phyloP scores from a whole-genome alignment of 2,113 vertebrate genomes.

The Otocyon megalotis region DNA sequence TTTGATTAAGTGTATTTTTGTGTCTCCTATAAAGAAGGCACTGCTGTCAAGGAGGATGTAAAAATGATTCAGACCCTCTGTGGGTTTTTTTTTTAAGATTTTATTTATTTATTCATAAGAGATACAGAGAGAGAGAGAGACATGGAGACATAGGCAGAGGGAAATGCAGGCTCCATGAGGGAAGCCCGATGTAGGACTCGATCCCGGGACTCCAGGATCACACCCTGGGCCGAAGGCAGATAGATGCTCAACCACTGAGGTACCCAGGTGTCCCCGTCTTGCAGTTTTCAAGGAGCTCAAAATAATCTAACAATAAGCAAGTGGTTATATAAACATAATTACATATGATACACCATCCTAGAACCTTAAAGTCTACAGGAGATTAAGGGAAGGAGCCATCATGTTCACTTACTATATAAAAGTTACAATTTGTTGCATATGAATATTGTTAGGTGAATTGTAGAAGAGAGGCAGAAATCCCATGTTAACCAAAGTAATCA shows the following conservation, averaged over 20 bases:
- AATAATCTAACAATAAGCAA: slow-evolving; percentile 27
- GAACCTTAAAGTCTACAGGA: not conserved
- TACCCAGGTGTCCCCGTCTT: no score
- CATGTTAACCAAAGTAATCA: not conserved
- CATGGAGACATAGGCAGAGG: no score
- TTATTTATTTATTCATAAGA: no score
- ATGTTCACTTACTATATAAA: not conserved
- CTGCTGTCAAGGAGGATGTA: not conserved
- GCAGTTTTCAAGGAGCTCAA: not conserved
- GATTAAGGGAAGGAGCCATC: not conserved
- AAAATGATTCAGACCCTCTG: slow-evolving; percentile 24
- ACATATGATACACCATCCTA: not conserved
- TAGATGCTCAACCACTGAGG: no score
- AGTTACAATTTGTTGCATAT: not conserved
- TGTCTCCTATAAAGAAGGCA: not conserved
- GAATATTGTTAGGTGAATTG: not conserved
- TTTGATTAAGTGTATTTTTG: not conserved
- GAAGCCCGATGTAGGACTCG: no score
- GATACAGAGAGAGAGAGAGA: no score
- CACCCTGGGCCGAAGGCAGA: no score
- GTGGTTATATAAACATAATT: not conserved
- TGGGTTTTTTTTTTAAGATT: no score
- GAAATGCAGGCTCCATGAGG: no score
- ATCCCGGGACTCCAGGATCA: no score
- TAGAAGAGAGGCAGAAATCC: not conserved